Conservation (phyloP, 1,140 invertebrate species). For the Cherax destructor region DNA sequence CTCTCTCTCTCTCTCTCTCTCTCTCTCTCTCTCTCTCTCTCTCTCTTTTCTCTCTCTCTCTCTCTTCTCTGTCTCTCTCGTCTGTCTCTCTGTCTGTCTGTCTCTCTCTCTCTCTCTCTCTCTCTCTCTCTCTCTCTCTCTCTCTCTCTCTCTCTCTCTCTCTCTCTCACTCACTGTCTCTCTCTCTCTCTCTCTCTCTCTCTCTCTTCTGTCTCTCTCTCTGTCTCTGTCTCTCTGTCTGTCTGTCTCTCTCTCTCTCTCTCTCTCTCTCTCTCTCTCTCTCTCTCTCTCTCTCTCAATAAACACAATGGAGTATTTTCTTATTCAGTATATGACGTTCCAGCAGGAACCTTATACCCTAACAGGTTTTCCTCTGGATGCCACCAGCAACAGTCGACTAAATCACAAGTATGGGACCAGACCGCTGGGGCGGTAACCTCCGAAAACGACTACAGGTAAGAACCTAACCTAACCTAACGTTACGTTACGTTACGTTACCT, state of each 20-base stretch:
- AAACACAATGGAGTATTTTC: neutral
- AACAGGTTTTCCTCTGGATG: too few species aligned
- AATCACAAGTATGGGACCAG: too few species aligned
- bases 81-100: neutral
- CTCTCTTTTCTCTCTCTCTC: neutral
- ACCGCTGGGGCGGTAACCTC: too few species aligned
- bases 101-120: conserved; percentile 5
- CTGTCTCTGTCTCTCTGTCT: neutral
- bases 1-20: conserved; percentile 17
- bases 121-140: conserved; percentile 5
- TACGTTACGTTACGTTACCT: too few species aligned
- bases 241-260: conserved; percentile 6
- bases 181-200: too few species aligned
- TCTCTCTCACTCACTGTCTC: neutral
- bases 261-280: conserved; percentile 22
- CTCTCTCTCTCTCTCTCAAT: neutral
- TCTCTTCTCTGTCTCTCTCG: too few species aligned
- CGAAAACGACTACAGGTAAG: too few species aligned
- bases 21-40: neutral
- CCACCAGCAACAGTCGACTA: too few species aligned
- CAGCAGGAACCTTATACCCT: too few species aligned
- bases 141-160: conserved; percentile 8
- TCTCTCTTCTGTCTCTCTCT: neutral
- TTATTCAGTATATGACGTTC: too few species aligned
- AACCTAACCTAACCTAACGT: too few species aligned